A percentile compares a stretch with the other conserved stretches of the same genome.
phyloP scores from a whole-genome alignment of 1,140 invertebrate genomes.

The Euwallacea similis region DNA sequence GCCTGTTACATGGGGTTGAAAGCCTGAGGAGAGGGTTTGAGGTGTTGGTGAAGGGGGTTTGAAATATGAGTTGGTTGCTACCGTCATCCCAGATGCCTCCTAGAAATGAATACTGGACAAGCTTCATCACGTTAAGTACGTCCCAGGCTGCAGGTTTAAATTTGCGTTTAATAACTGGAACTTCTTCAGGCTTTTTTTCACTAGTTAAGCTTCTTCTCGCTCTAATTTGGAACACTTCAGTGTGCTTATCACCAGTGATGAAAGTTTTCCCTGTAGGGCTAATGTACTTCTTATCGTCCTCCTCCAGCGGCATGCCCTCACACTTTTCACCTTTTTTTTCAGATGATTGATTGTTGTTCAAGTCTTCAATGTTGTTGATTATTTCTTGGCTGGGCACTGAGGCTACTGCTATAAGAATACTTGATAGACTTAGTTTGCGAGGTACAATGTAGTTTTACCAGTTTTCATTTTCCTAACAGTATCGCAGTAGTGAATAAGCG shows the following conservation, averaged over 20 bases:
- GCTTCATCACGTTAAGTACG: slow-evolving; percentile 42
- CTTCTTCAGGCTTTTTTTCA: slow-evolving; percentile 14
- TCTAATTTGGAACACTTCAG: slow-evolving; percentile 43
- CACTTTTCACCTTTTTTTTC: background rate
- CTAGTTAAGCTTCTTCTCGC: slow-evolving; percentile 30
- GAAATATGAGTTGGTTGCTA: background rate
- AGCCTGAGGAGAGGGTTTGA: too few relatives aligned
- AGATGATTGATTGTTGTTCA: background rate
- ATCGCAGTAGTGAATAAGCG: slow-evolving; percentile 39
- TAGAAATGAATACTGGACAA: slow-evolving; percentile 43
- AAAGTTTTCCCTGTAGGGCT: slow-evolving; percentile 10
- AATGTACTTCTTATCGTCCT: background rate
- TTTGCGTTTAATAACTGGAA: background rate
- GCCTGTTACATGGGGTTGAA: too few relatives aligned
- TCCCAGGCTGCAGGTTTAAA: slow-evolving; percentile 31
- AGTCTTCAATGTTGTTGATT: slow-evolving; percentile 27
- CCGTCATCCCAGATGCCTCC: slow-evolving; percentile 40
- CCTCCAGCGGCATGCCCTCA: background rate
- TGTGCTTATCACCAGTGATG: slow-evolving; percentile 42
- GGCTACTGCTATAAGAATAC: slow-evolving; percentile 27
- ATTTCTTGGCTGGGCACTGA: slow-evolving; percentile 28
- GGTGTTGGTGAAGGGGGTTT: too few relatives aligned
- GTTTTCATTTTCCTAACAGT: slow-evolving; percentile 44
- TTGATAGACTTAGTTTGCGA: background rate
- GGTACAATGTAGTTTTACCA: slow-evolving; percentile 21